Percentiles rank a stretch among this genome's conserved stretches.
Conservation (phyloP, 2,113 vertebrate species). For the Oryzias javanicus region DNA sequence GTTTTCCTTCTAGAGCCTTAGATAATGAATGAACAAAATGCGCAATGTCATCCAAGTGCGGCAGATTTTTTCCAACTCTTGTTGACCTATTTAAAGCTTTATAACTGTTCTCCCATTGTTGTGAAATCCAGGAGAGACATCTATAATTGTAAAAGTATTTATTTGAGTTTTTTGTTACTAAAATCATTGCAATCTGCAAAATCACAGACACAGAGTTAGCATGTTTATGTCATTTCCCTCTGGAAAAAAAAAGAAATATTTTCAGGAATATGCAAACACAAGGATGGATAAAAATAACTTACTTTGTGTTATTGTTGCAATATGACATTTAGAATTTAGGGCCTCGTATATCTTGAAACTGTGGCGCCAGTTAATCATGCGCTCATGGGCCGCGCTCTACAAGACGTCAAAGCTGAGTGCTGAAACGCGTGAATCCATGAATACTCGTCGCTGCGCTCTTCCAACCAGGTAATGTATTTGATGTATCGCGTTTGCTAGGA, state of each 20-base stretch:
- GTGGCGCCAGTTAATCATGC: conserved; percentile 74
- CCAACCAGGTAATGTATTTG: too few species aligned
- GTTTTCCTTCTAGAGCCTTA: conserved; percentile 18
- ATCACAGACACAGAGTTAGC: neutral
- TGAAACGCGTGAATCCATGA: conserved; percentile 18
- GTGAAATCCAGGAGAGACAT: too few species aligned
- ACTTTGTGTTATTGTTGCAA: conserved; percentile 45
- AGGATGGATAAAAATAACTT: conserved; percentile 70
- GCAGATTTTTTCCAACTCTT: neutral
- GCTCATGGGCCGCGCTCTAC: conserved; percentile 55
- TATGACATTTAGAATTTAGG: conserved; percentile 53
- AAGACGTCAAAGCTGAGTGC: conserved; percentile 42
- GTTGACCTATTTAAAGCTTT: neutral
- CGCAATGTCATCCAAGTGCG: neutral
- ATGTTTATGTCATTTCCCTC: conserved; percentile 6
- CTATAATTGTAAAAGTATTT: too few species aligned
- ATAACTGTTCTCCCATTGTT: neutral
- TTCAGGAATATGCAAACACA: conserved; percentile 59
- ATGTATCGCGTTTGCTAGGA: too few species aligned
- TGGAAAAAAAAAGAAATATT: neutral
- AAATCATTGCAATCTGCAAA: too few species aligned
- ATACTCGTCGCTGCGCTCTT: neutral
- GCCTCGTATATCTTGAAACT: conserved; percentile 58
- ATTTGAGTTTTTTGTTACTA: too few species aligned
- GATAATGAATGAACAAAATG: conserved; percentile 8